Conservation (phyloP, 2,797 vertebrate species). For the Typhlichthys eigenmanni region DNA sequence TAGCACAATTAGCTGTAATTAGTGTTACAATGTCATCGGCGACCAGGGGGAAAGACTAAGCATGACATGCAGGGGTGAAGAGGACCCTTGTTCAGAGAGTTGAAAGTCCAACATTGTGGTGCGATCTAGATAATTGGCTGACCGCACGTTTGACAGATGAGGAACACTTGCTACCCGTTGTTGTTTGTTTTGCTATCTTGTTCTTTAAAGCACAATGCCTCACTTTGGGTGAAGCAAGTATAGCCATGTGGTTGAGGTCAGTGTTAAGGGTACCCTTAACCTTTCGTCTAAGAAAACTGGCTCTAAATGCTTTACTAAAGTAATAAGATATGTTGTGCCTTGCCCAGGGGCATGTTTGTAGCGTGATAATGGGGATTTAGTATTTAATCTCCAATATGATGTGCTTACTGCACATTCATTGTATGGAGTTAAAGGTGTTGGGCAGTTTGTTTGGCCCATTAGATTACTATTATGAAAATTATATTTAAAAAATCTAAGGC, state of each 20-base stretch:
- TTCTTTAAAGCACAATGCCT: too few relatives aligned
- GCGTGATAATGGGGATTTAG: constrained; percentile 31
- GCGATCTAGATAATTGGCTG: constrained; percentile 68
- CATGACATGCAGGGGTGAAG: constrained; percentile 63
- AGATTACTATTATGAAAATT: too few relatives aligned
- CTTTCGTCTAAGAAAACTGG: too few relatives aligned
- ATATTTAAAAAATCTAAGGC: too few relatives aligned
- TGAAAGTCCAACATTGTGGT: constrained; percentile 55
- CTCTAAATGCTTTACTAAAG: constrained; percentile 23
- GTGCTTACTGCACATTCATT: too few relatives aligned
- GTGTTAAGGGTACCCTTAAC: too few relatives aligned
- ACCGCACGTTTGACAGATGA: constrained; percentile 64
- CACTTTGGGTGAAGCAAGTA: too few relatives aligned
- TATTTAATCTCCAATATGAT: not conserved
- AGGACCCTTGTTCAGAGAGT: constrained; percentile 61
- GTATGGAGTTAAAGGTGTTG: too few relatives aligned
- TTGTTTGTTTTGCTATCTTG: too few relatives aligned
- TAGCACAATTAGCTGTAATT: constrained; percentile 80
- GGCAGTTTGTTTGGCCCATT: too few relatives aligned
- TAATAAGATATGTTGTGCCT: constrained; percentile 60
- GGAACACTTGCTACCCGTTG: not conserved
- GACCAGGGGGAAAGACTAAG: constrained; percentile 68
- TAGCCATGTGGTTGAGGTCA: too few relatives aligned
- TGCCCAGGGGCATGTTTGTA: constrained; percentile 51
- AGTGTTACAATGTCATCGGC: constrained; percentile 77